These are phyloP conservation scores for Pomatostomus ruficeps DNA, from an alignment of 2,113 vertebrate species.

Conservation along the genomic window DNA sequence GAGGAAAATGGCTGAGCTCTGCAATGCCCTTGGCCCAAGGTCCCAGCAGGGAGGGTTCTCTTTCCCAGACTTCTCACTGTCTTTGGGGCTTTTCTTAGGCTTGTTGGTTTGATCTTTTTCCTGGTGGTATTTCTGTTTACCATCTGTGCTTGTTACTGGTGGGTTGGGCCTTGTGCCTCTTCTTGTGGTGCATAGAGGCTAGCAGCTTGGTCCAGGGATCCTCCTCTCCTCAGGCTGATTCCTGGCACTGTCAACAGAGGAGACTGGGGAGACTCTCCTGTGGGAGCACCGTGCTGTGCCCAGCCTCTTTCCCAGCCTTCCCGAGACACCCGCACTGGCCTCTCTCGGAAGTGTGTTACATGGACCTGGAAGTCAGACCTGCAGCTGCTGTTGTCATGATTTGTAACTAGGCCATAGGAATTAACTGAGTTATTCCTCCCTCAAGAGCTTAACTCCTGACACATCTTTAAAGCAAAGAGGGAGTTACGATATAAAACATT, in stretches of 20 bases:
- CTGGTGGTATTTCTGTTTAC: not conserved
- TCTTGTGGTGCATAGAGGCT: not conserved
- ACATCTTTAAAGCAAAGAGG: not conserved
- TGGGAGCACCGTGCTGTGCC: not conserved
- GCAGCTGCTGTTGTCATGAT: not conserved
- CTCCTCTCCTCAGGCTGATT: not conserved
- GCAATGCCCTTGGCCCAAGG: not conserved
- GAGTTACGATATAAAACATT: not conserved
- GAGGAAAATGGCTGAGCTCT: not conserved
- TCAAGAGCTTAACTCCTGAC: not conserved
- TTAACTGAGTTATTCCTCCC: not conserved
- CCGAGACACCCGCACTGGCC: not conserved
- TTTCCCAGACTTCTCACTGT: not conserved
- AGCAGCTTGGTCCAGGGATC: not conserved
- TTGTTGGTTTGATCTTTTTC: not conserved
- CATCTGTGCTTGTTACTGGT: not conserved
- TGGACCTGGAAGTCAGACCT: not conserved
- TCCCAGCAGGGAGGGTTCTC: not conserved
- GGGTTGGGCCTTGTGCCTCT: fast-evolving
- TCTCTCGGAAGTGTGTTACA: not conserved
- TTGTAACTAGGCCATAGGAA: not conserved
- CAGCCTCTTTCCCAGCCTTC: not conserved
- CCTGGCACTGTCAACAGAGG: not conserved
- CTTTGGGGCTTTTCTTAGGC: not conserved
- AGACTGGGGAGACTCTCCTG: fast-evolving